Base-by-base conservation (phyloP, 2,113 vertebrate species). In the Heterochromis multidens region DNA sequence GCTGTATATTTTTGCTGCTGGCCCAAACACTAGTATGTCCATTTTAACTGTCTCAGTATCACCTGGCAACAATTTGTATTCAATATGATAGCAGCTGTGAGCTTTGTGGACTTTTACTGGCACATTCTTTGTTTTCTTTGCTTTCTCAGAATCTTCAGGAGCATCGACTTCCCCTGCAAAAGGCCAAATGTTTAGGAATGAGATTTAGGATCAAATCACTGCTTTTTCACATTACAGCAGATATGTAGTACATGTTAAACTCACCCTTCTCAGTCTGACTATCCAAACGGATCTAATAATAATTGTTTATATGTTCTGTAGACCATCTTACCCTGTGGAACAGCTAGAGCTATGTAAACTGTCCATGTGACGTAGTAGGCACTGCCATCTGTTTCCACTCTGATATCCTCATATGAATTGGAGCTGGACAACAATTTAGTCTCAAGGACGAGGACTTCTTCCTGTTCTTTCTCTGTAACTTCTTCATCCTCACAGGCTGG, bases 41-140 rank as follows among this genome's bases (percentile, higher is more conserved):
- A 95, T 82, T 87, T 87, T 96, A 29, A 88, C 93, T 3, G 95
- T 94, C 49, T 95, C 77, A 1, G 49, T 43, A 1, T 96, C 95
- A 37, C 95, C 94, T 1, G 97, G 97, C 23, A 97, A 91, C 56
- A 97, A 86, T 77, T 94, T 95, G 80, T 95, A 97, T 43, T 98
- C 97, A 2, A 97, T 77, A 82, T 97, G 97, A 82, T 96, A 97
- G 93, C 88, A 96, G 35, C 81, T 82, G 2, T 94, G 92, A 7
- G 49, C 37, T 92, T 91, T 96, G 14, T 82, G 77, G 60, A 82
- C 31, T 35, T 81, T 82, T 9, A 5, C 54, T 29, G 27, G n/a
- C 46, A 74, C 43, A 63, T 86, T 80, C 17, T 60, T 88, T 43
- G 56, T 60, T 11, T 62, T 81, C 1, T 62, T 87, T 0, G 13